Evolutionary conservation across 2,888 invertebrate species (phyloP).

Genomic region (Lapara coniferarum): DNA sequence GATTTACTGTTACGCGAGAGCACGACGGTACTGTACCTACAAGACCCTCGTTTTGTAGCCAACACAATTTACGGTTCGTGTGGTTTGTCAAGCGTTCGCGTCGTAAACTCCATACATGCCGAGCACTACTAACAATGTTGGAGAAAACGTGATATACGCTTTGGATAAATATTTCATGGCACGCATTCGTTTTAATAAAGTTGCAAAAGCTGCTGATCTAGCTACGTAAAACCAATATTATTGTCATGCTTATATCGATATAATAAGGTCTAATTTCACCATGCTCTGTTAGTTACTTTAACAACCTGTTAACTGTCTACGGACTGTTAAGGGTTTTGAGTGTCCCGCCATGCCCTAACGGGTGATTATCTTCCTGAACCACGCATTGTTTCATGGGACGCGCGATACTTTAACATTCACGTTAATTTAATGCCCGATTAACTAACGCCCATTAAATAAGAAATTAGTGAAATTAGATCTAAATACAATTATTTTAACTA

Average conservation of each 20-base stretch:
- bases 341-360: too few relatives aligned
- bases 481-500: too few relatives aligned
- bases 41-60: constrained; percentile 43
- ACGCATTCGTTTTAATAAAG: neutral
- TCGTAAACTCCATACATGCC: constrained; percentile 50
- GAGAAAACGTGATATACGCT: constrained; percentile 42
- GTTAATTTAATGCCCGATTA: too few relatives aligned
- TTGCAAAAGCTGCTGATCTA: neutral
- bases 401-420: too few relatives aligned
- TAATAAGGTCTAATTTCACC: too few relatives aligned
- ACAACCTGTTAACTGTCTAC: too few relatives aligned
- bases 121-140: constrained; percentile 44
- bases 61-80: constrained; percentile 51
- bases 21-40: constrained; percentile 34
- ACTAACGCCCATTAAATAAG: too few relatives aligned
- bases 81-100: constrained; percentile 45
- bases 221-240: neutral
- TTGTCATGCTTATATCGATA: neutral
- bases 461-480: too few relatives aligned
- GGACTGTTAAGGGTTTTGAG: too few relatives aligned
- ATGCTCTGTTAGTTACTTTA: too few relatives aligned
- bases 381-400: too few relatives aligned
- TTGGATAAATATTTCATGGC: constrained; percentile 5
- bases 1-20: constrained; percentile 29
- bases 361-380: too few relatives aligned